A percentile compares a stretch with the other conserved stretches of the same genome.
phyloP scores from a whole-genome alignment of 2,888 invertebrate genomes.

The Busseola fusca region DNA sequence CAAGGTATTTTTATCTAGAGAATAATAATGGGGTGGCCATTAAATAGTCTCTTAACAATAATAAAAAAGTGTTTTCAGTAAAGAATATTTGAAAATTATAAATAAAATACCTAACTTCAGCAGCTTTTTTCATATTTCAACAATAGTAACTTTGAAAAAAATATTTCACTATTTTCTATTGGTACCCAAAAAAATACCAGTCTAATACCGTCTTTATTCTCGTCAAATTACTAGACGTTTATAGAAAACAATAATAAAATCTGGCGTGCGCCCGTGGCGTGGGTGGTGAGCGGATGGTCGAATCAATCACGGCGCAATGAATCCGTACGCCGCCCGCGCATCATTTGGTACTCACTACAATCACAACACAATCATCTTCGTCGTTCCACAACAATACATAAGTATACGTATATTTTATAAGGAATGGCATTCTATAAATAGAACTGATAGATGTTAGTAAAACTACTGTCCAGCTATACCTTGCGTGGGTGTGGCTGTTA shows the following conservation, averaged over 20 bases:
- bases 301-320: conserved; percentile 59
- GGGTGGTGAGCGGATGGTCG: conserved; percentile 57
- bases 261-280: conserved; percentile 36
- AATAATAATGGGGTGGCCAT: no score
- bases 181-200: conserved; percentile 1
- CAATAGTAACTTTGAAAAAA: background rate
- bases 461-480: background rate
- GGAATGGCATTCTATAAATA: conserved; percentile 40
- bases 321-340: conserved; percentile 46
- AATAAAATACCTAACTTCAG: background rate
- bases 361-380: conserved; percentile 59
- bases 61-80: background rate
- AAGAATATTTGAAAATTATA: background rate
- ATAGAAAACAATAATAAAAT: conserved; percentile 19
- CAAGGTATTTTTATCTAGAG: no score
- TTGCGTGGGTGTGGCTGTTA: background rate
- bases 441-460: conserved; percentile 8
- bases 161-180: background rate
- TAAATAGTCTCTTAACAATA: background rate
- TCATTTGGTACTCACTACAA: conserved; percentile 50
- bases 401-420: conserved; percentile 26
- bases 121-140: background rate
- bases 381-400: conserved; percentile 25
- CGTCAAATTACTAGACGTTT: conserved; percentile 4
- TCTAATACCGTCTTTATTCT: conserved; percentile 29